Conservation (phyloP, 1,140 invertebrate genomes). For the Psilanteris sp. region DNA sequence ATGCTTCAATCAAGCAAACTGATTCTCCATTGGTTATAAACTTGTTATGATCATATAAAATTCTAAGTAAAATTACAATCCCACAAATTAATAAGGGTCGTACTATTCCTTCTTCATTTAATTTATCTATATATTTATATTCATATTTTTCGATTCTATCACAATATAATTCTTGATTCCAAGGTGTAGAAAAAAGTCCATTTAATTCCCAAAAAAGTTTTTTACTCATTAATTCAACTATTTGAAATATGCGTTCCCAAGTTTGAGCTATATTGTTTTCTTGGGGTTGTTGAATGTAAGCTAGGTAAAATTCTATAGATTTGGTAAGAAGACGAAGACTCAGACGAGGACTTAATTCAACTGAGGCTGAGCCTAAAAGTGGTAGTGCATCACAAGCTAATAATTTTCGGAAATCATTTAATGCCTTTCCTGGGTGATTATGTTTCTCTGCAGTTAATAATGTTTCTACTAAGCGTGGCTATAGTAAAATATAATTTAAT, state of each 20-base stretch:
- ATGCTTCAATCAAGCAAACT: slow-evolving; percentile 75
- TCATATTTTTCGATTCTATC: slow-evolving; percentile 75
- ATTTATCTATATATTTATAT: slow-evolving; percentile 54
- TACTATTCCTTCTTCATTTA: slow-evolving; percentile 72
- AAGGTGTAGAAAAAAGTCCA: slow-evolving; percentile 73
- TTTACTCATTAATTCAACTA: slow-evolving; percentile 86
- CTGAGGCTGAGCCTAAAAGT: slow-evolving; percentile 82
- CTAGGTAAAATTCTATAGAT: slow-evolving; percentile 83
- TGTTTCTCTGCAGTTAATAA: slow-evolving; percentile 88
- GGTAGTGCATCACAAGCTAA: slow-evolving; percentile 88
- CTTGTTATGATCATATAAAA: slow-evolving; percentile 73
- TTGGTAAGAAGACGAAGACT: slow-evolving; percentile 83
- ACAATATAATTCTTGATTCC: slow-evolving; percentile 74
- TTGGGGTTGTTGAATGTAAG: slow-evolving; percentile 83
- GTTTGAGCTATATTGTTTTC: slow-evolving; percentile 85
- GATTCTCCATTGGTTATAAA: slow-evolving; percentile 70
- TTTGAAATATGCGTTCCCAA: slow-evolving; percentile 89
- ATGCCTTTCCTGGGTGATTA: slow-evolving; percentile 82
- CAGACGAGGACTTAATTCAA: slow-evolving; percentile 84
- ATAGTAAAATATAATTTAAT: no score
- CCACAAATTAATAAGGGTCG: slow-evolving; percentile 73
- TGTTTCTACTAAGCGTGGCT: slow-evolving; percentile 86
- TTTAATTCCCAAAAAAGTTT: slow-evolving; percentile 89
- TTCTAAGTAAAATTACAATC: slow-evolving; percentile 72
- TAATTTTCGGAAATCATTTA: slow-evolving; percentile 87